phyloP scores from a whole-genome alignment of 2,888 invertebrate genomes.

The Quadroppia sp. region DNA sequence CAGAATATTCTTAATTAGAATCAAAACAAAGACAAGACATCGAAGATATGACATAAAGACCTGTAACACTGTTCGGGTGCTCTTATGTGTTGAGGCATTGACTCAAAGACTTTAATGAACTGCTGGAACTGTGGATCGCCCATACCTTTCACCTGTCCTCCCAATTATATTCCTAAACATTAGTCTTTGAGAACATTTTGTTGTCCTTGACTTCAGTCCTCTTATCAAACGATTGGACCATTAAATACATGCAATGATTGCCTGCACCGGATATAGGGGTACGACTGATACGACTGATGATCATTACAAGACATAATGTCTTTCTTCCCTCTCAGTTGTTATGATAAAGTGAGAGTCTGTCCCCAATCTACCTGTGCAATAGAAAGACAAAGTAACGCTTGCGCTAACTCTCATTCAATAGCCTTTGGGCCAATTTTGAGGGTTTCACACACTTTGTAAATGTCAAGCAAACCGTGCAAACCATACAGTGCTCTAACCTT shows the following conservation, averaged over 20 bases:
- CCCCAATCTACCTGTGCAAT: neutral
- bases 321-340: slow-evolving; percentile 29
- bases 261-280: slow-evolving; percentile 32
- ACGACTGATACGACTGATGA: neutral
- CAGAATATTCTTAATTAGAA: neutral
- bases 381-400: slow-evolving; percentile 12
- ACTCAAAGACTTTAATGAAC: slow-evolving; percentile 7
- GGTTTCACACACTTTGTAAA: slow-evolving; percentile 29
- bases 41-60: slow-evolving; percentile 5
- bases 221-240: slow-evolving; percentile 29
- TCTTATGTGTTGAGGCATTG: slow-evolving; percentile 31
- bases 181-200: neutral
- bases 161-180: neutral
- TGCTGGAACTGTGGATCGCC: slow-evolving; percentile 36
- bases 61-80: slow-evolving; percentile 31
- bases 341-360: slow-evolving; percentile 19
- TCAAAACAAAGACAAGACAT: neutral
- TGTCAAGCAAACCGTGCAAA: neutral
- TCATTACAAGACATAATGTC: slow-evolving; percentile 15
- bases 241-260: slow-evolving; percentile 21
- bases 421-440: slow-evolving; percentile 10
- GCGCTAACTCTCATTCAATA: slow-evolving; percentile 14
- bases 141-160: slow-evolving; percentile 7
- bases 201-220: slow-evolving; percentile 26
- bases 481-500: neutral